A percentile compares a stretch with the other conserved stretches of the same genome.
Conservation (phyloP, 2,797 vertebrate species). For the Channa striata region DNA sequence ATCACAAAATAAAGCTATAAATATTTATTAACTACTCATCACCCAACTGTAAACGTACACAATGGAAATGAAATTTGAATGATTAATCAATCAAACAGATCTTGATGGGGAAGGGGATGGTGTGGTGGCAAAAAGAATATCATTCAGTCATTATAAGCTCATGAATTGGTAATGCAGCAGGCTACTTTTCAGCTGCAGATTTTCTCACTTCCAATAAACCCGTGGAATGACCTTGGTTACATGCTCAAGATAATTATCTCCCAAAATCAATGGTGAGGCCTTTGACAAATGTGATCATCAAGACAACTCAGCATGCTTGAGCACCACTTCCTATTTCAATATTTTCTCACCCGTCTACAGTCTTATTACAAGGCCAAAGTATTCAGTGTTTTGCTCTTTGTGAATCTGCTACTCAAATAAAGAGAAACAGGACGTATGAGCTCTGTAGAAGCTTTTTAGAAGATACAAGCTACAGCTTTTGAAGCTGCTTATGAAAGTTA, state of each 20-base stretch:
- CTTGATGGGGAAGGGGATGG: conserved; percentile 54
- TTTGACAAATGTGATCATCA: conserved; percentile 71
- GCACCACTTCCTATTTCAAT: conserved; percentile 55
- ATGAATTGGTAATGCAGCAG: conserved; percentile 76
- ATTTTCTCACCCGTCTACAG: background rate
- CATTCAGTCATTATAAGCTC: conserved; percentile 73
- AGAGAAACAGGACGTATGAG: too few species aligned
- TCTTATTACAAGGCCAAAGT: conserved; percentile 1
- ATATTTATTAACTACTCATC: conserved; percentile 59
- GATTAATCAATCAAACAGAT: conserved; percentile 65
- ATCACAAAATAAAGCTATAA: conserved; percentile 39
- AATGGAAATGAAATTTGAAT: conserved; percentile 58
- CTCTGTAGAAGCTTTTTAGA: too few species aligned
- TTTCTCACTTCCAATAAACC: conserved; percentile 71
- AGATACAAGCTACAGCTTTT: too few species aligned
- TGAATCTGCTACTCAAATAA: background rate
- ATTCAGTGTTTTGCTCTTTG: background rate
- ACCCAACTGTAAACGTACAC: conserved; percentile 42
- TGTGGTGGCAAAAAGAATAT: conserved; percentile 63
- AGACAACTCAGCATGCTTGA: conserved; percentile 48
- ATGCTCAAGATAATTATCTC: conserved; percentile 74
- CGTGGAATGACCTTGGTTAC: conserved; percentile 73
- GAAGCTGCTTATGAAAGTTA: too few species aligned
- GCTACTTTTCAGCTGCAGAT: conserved; percentile 56
- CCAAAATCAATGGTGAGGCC: conserved; percentile 70